Evolutionary conservation across 2,113 vertebrate genomes (phyloP).

Genomic region (Hylia prasina): DNA sequence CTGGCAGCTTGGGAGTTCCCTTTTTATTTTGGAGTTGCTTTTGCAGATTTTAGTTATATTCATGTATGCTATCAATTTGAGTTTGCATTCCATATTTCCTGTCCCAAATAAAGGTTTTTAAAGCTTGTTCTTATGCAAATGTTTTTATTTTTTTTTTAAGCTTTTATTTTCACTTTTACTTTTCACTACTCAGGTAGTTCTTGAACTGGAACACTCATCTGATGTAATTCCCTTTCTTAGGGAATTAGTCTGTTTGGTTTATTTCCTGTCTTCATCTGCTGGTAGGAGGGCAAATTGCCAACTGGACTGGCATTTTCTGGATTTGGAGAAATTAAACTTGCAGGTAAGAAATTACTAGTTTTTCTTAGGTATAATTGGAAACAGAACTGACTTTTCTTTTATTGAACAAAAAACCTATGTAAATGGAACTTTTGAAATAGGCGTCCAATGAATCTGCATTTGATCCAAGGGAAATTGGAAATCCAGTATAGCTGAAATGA

Average conservation of each 20-base stretch:
- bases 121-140: constrained; percentile 37
- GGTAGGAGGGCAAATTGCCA: constrained; percentile 62
- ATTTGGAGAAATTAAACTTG: constrained; percentile 63
- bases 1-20: not conserved
- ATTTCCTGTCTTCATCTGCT: constrained; percentile 67
- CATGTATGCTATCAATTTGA: constrained; percentile 29
- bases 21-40: constrained; percentile 37
- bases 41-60: constrained; percentile 25
- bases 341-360: constrained; percentile 57
- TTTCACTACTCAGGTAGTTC: constrained; percentile 56
- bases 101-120: constrained; percentile 1
- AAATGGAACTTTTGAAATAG: not conserved
- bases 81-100: constrained; percentile 52
- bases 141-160: constrained; percentile 45
- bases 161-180: constrained; percentile 58
- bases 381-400: not conserved
- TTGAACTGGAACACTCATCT: constrained; percentile 61
- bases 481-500: not conserved
- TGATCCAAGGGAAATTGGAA: not conserved
- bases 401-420: not conserved
- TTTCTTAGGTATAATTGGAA: constrained; percentile 25
- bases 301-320: constrained; percentile 57
- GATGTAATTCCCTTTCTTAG: constrained; percentile 57
- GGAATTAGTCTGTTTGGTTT: constrained; percentile 61
- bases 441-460: not conserved